Evolutionary conservation across 2,888 invertebrate species (phyloP).

Genomic region (Heliothis peltigera): DNA sequence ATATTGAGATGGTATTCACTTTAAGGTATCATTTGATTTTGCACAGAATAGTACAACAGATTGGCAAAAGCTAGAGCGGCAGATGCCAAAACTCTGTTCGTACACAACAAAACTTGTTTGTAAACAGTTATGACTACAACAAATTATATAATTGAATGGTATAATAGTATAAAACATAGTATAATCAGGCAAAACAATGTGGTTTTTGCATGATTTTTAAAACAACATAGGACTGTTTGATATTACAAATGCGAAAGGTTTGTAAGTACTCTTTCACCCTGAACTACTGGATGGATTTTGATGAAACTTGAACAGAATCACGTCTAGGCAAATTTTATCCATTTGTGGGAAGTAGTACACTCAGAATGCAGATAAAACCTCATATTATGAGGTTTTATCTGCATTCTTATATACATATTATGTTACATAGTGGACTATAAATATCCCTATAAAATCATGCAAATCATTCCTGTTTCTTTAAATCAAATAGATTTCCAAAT

Average conservation of each 20-base stretch:
- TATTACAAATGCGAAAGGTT: too few relatives aligned
- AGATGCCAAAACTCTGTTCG: background rate
- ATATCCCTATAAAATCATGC: background rate
- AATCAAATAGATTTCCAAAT: background rate
- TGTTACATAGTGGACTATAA: too few relatives aligned
- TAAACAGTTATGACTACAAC: constrained; percentile 40
- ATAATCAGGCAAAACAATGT: background rate
- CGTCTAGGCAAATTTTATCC: too few relatives aligned
- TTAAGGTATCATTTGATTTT: constrained; percentile 2
- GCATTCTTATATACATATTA: too few relatives aligned
- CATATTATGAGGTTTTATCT: too few relatives aligned
- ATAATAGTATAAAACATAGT: constrained; percentile 4
- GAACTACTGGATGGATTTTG: too few relatives aligned
- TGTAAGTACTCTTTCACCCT: too few relatives aligned
- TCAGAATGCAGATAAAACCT: too few relatives aligned
- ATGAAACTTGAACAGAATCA: too few relatives aligned
- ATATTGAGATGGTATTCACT: constrained; percentile 1
- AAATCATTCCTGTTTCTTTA: constrained; percentile 16
- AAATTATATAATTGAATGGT: constrained; percentile 11
- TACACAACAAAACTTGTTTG: constrained; percentile 26
- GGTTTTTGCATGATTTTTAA: too few relatives aligned
- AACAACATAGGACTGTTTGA: too few relatives aligned
- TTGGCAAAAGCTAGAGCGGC: background rate
- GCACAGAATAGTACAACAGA: background rate
- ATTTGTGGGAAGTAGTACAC: too few relatives aligned